Evolutionary conservation across 2,888 invertebrate genomes (phyloP).

Genomic region (Limnephilus auricula): DNA sequence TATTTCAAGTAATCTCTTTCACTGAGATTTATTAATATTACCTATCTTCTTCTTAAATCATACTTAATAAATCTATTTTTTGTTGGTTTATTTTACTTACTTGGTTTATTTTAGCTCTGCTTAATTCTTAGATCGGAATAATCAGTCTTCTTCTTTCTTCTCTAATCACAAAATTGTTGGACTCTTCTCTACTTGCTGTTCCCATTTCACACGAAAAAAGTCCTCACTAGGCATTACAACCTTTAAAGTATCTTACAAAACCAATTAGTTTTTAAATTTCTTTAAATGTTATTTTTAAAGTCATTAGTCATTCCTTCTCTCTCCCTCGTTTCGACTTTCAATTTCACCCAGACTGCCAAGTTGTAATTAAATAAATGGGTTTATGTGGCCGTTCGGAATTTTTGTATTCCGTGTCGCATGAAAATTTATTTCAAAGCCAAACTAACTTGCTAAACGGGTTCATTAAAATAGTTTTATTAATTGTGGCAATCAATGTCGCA

Average conservation of each 20-base stretch:
- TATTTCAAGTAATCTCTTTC: too few species aligned
- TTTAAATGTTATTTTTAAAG: neutral
- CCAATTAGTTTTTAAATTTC: neutral
- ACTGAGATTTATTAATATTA: too few species aligned
- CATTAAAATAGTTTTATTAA: neutral
- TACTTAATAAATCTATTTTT: neutral
- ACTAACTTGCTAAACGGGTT: neutral
- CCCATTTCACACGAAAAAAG: neutral
- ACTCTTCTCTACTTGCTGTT: neutral
- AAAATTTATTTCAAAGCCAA: neutral
- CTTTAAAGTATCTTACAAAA: neutral
- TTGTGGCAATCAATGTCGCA: constrained; percentile 3
- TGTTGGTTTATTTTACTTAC: neutral
- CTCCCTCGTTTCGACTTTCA: constrained; percentile 5
- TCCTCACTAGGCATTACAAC: neutral
- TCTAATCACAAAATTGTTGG: neutral
- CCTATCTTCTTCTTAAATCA: too few species aligned
- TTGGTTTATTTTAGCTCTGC: neutral
- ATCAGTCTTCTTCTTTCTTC: neutral
- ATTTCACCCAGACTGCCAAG: neutral
- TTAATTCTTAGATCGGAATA: neutral
- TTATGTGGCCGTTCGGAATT: neutral
- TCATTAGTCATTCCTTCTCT: neutral
- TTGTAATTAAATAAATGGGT: neutral
- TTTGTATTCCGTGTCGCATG: neutral